Evolutionary conservation across 2,797 vertebrate genomes (phyloP).

Genomic region (Alexandromys oeconomus): DNA sequence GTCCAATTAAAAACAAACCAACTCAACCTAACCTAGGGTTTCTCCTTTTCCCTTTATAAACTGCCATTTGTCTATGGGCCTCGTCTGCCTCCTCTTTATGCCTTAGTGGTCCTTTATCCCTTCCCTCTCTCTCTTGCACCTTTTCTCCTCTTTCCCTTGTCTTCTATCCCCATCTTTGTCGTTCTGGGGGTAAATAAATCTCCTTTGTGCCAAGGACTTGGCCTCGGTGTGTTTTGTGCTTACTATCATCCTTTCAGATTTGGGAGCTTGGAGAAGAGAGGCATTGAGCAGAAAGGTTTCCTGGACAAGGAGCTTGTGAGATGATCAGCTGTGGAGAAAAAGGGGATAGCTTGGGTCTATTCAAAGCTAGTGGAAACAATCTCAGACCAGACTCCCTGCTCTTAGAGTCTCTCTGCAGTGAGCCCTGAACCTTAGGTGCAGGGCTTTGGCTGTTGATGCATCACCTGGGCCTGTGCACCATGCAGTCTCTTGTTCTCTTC

Average conservation of each 20-base stretch:
- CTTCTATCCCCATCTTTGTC: too few relatives aligned
- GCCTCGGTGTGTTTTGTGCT: neutral
- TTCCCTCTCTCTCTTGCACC: neutral
- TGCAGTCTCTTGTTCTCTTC: neutral
- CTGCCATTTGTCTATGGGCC: neutral
- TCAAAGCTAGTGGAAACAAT: neutral
- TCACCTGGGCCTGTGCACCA: neutral
- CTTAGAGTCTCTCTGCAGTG: too few relatives aligned
- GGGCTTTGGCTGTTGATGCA: neutral
- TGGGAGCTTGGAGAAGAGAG: neutral
- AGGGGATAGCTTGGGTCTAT: neutral
- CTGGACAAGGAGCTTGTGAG: too few relatives aligned
- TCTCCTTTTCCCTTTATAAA: neutral
- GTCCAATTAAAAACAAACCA: neutral
- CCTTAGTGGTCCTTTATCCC: neutral
- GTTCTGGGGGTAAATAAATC: neutral
- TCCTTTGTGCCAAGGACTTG: neutral
- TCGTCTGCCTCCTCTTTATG: neutral
- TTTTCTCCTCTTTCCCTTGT: neutral
- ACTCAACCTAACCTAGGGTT: neutral
- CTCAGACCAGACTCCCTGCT: neutral
- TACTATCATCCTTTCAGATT: neutral
- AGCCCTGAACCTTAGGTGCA: neutral
- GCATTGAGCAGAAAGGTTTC: neutral
- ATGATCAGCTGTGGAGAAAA: neutral